Base-by-base conservation (phyloP, 2,113 vertebrate species). In the Hydrochoerus hydrochaeris region DNA sequence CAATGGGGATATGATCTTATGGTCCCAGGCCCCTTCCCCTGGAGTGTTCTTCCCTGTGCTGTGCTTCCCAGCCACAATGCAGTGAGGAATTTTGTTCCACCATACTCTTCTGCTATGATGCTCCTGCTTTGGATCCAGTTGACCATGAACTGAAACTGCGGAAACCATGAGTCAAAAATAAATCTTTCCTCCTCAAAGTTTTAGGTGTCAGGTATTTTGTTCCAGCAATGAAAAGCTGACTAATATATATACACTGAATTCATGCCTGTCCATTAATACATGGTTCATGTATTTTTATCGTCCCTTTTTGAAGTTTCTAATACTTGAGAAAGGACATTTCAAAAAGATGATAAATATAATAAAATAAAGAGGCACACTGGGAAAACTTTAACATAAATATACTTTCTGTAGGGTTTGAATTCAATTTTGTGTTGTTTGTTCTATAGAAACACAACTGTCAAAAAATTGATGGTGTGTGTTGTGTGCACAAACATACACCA, bases 261-360 rank as follows among this genome's bases (percentile, higher is more conserved):
- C 80, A 22, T 20, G n/a, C 38, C 71, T 83, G 88, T 57, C 62
- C 14, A 32, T 20, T 44, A 28, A 20, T 38, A 69, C 13, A 69
- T 85, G 46, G 20, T 30, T 14, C 7, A 35, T 71, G 8, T 4
- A 84, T 67, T 58, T 32, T 35, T 41, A 69, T n/a, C n/a, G 49
- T 83, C n/a, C 28, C 12, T 49, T 90, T 52, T 93, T 44, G 65
- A 71, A 67, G 22, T 91, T 95, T 89, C 80, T 58, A 67, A 49
- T 89, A 85, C 19, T n/a, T 3, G 28, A 75, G 46, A 85, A 95
- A 83, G 30, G 7, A 52, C 19, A 91, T 78, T 11, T 71, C 73
- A 73, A 41, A 91, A 73, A 90, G 24, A 80, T 69, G 7, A 24
- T 7, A 16, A 78, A 62, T 7, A 44, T 67, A 65, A 71, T 49